A percentile compares a stretch with the other conserved stretches of the same genome.
Conservation (phyloP, 2,113 vertebrate species). For the Cyrtonyx montezumae region DNA sequence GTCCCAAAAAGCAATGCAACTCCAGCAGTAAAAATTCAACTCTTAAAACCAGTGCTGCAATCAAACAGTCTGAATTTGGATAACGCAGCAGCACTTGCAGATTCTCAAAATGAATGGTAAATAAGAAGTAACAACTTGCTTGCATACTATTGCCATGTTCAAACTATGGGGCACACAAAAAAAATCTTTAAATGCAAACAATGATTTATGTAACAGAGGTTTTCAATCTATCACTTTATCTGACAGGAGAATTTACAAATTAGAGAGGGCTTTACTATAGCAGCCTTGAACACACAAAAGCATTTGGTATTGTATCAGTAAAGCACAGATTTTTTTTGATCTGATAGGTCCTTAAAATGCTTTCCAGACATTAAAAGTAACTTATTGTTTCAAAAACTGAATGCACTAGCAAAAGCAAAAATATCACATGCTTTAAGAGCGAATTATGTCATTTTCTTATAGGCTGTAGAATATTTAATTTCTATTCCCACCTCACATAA, state of each 20-base stretch:
- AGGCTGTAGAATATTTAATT: neutral
- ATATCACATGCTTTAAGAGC: fast-evolving
- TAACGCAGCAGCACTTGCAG: neutral
- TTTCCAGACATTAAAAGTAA: neutral
- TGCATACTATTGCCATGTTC: neutral
- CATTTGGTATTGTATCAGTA: neutral
- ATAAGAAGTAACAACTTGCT: neutral
- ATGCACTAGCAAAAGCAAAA: neutral
- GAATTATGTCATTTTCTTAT: neutral
- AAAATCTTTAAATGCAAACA: neutral
- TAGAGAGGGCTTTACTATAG: neutral
- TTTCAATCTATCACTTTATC: neutral
- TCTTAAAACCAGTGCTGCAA: neutral
- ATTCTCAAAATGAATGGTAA: neutral
- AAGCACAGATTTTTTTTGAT: neutral
- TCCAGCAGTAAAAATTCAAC: neutral
- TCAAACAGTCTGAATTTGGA: neutral
- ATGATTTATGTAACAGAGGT: neutral
- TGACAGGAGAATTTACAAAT: neutral
- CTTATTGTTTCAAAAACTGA: neutral
- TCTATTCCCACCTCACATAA: neutral
- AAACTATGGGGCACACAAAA: neutral
- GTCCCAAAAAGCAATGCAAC: neutral
- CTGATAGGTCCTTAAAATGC: neutral
- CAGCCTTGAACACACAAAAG: neutral